phyloP scores from a whole-genome alignment of 35 echinoderm and acorn worm species.

The Heliocidaris erythrogramma region DNA sequence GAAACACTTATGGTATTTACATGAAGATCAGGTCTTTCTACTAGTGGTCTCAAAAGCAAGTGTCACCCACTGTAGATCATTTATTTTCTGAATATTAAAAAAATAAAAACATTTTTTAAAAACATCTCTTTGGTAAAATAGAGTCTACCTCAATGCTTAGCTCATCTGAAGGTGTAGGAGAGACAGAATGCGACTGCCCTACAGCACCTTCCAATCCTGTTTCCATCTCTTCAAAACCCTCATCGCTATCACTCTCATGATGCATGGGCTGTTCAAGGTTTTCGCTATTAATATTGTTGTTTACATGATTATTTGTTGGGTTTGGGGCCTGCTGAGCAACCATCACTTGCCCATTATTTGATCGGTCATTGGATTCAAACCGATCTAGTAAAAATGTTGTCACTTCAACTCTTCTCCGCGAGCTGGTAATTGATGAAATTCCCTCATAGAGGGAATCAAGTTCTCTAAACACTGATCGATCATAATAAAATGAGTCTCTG shows the following conservation, averaged over 20 bases:
- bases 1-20: too few relatives aligned
- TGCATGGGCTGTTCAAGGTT: conserved; percentile 43
- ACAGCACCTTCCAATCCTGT: conserved; percentile 31
- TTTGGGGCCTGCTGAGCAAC: conserved; percentile 35
- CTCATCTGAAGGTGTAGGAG: conserved; percentile 28
- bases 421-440: conserved; percentile 50
- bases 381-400: conserved; percentile 80
- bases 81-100: too few relatives aligned
- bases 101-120: too few relatives aligned
- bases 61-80: too few relatives aligned
- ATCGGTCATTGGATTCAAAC: conserved; percentile 64
- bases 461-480: conserved; percentile 66
- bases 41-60: too few relatives aligned
- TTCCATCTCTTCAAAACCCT: conserved; percentile 47
- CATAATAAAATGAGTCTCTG: conserved; percentile 54
- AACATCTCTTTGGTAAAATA: too few relatives aligned
- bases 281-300: conserved; percentile 8
- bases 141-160: conserved; percentile 28
- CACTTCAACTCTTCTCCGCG: conserved; percentile 62
- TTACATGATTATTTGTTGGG: background rate
- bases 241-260: conserved; percentile 48
- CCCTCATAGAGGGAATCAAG: conserved; percentile 66
- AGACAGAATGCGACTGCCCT: conserved; percentile 25
- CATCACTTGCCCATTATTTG: conserved; percentile 38
- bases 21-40: too few relatives aligned